Evolutionary conservation across 1,140 invertebrate species (phyloP), one percentile per base, ranked within the genome.

Genomic region (Cherax quadricarinatus): DNA sequence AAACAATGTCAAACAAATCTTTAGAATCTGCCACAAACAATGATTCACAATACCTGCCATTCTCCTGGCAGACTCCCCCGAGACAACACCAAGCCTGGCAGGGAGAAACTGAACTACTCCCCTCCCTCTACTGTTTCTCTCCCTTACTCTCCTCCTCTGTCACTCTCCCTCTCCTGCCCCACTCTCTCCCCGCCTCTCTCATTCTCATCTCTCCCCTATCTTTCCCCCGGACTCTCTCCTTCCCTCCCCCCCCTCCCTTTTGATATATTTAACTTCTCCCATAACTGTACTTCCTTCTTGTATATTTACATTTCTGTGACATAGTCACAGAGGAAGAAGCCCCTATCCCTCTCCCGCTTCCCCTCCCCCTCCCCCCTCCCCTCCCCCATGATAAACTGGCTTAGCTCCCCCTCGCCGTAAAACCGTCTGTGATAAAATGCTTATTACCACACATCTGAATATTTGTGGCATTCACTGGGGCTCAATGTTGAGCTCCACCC

Each of bases 401-500:
- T 51, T 12, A 81, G 53, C 48, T 81, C 80, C 57, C 57, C 57
- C 57, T 49, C 79, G 48, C 79, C 49, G 18, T 81, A 53, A 60
- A 60, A 60, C 57, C 9, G 57, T 9, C 30, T 49, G 70, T 79
- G 70, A 87, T 87, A 87, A 78, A 78, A 87, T 87, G 86, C 70
- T 87, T 78, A 87, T 87, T 87, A 87, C 66, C 12, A 24, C 66
- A 51, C 86, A 87, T 78, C 30, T 87, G 86, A 79, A 87, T 87
- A 78, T 78, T 87, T 87, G 79, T 57, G 48, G 86, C 41, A 51
- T 53, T 57, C 75, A 66, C 49, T 30, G 41, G 21, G 53, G 24
- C 86, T 87, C 41, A 16, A 14, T 87, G 70, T 24, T 70, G 30
- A 41, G 30, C 30, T 41, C 30, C 30, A 41, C 30, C 30, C 30